These are phyloP conservation scores for Hydrozoanthus tunicans DNA, from an alignment of 64 coral and sea anemone species.

Conservation along the genomic window DNA sequence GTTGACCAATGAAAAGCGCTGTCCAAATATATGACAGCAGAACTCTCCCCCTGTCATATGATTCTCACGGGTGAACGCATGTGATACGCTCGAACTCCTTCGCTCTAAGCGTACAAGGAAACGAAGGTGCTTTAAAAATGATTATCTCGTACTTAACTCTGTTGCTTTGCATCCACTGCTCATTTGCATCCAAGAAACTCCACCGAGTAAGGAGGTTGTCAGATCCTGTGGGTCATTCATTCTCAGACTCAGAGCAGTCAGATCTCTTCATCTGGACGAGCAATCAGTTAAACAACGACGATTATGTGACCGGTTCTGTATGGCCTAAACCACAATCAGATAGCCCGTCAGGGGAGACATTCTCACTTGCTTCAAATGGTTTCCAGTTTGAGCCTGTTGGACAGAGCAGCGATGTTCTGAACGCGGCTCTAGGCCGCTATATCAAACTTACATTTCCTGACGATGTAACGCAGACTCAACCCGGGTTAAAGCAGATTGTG, in stretches of 20 bases:
- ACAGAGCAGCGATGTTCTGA: slow-evolving; percentile 33
- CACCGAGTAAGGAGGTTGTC: slow-evolving; percentile 29
- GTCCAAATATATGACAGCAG: background rate
- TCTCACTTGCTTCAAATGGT: background rate
- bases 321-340: slow-evolving; percentile 51
- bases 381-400: slow-evolving; percentile 34
- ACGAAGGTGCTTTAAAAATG: background rate
- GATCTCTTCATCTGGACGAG: background rate
- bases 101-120: background rate
- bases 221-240: slow-evolving; percentile 13
- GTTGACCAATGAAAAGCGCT: background rate
- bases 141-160: background rate
- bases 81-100: background rate
- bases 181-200: slow-evolving; percentile 21
- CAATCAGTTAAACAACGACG: slow-evolving; percentile 24
- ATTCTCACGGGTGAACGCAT: background rate
- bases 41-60: background rate
- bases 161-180: background rate
- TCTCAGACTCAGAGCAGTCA: background rate
- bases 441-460: slow-evolving; percentile 34
- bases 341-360: background rate
- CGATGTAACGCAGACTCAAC: background rate
- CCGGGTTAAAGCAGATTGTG: slow-evolving; percentile 2
- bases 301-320: slow-evolving; percentile 32
- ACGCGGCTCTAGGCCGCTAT: slow-evolving; percentile 25